Conservation (phyloP, 2,797 vertebrate species). For the Ciconia nigra region DNA sequence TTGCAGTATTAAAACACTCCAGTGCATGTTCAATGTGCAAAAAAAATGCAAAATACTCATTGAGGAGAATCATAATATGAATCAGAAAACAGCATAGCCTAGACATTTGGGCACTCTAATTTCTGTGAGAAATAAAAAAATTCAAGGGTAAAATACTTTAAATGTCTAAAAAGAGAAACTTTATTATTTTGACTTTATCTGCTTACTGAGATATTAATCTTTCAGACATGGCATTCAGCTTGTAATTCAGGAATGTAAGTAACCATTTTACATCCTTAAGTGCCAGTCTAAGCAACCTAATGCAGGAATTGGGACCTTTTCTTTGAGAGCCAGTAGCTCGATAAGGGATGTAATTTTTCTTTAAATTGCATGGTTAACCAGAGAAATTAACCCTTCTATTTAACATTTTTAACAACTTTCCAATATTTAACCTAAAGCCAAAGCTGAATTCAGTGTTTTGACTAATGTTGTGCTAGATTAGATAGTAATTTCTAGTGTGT, state of each 20-base stretch:
- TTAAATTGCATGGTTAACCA: neutral
- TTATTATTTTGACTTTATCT: neutral
- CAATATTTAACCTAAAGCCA: neutral
- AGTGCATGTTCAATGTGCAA: neutral
- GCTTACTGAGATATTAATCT: neutral
- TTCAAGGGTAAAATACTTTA: neutral
- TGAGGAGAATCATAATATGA: neutral
- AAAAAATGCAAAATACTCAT: neutral
- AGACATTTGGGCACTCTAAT: neutral
- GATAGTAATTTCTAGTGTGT: neutral
- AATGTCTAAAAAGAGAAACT: neutral
- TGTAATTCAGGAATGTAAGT: neutral
- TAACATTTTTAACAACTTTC: neutral
- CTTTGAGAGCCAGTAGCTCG: neutral
- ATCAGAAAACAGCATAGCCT: neutral
- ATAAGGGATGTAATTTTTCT: neutral
- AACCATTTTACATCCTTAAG: neutral
- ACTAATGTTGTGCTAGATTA: neutral
- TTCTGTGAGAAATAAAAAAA: neutral
- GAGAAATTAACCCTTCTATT: neutral
- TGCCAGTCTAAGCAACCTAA: neutral
- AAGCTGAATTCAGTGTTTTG: neutral
- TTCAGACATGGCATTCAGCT: neutral
- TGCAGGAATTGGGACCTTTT: neutral
- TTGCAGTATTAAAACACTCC: neutral